phyloP scores from a whole-genome alignment of 2,113 vertebrate genomes.

The Tupaia chinensis region DNA sequence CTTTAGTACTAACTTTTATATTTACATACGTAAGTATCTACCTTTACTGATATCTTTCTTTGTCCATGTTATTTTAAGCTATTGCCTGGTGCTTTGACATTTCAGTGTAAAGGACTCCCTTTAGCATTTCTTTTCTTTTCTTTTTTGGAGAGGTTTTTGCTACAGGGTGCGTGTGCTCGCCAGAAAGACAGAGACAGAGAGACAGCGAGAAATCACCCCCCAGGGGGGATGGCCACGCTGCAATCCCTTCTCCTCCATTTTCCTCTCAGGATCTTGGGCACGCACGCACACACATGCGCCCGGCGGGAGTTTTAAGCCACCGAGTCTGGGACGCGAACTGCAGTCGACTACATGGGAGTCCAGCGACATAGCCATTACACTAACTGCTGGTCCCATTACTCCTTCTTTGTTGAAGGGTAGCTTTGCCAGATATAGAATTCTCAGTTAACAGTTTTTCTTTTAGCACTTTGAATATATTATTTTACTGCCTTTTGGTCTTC shows the following conservation, averaged over 20 bases:
- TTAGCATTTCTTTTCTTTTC: not conserved
- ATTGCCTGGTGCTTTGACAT: not conserved
- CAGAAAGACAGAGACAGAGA: too few relatives aligned
- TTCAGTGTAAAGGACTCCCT: not conserved
- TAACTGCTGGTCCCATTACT: not conserved
- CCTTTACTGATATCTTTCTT: not conserved
- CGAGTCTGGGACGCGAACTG: too few relatives aligned
- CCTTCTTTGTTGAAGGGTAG: not conserved
- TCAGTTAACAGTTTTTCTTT: not conserved
- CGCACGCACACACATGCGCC: too few relatives aligned
- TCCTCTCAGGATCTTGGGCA: too few relatives aligned
- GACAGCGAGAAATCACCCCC: too few relatives aligned
- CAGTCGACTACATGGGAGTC: too few relatives aligned
- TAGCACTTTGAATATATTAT: not conserved
- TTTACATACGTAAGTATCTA: not conserved
- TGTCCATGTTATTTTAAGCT: not conserved
- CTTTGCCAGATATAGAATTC: not conserved
- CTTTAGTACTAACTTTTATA: not conserved
- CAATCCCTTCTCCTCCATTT: too few relatives aligned
- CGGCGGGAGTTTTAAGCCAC: too few relatives aligned
- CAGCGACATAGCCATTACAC: too few relatives aligned
- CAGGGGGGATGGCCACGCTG: too few relatives aligned
- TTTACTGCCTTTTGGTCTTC: not conserved
- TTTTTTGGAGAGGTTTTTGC: too few relatives aligned
- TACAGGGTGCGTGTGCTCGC: too few relatives aligned